These are phyloP conservation scores for Pterophyllum scalare DNA, from an alignment of 2,113 vertebrate genomes.

Conservation along the genomic window DNA sequence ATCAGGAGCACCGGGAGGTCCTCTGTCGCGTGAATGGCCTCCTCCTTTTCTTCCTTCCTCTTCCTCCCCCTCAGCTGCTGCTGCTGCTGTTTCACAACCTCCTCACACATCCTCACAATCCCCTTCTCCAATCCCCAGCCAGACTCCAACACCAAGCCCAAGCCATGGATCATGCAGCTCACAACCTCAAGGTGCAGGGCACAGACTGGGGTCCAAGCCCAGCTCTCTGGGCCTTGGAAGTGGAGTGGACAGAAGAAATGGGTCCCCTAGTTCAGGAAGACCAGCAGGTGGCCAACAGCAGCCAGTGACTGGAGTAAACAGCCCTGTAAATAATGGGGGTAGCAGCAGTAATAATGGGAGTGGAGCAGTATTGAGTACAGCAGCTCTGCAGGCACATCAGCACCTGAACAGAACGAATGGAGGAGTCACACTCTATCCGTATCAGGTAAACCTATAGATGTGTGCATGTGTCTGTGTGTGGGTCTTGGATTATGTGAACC, in stretches of 20 bases:
- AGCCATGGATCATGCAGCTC: slow-evolving; percentile 60
- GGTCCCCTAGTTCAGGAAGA: slow-evolving; percentile 87
- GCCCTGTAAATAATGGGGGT: slow-evolving; percentile 83
- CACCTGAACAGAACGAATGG: slow-evolving; percentile 90
- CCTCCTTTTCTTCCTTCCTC: slow-evolving; percentile 67
- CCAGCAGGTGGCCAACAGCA: slow-evolving; percentile 77
- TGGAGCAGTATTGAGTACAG: slow-evolving; percentile 74
- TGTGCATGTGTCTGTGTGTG: not conserved
- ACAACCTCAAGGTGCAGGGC: slow-evolving; percentile 61
- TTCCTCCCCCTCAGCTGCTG: slow-evolving; percentile 44
- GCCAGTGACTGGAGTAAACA: slow-evolving; percentile 78
- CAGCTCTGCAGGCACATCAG: slow-evolving; percentile 89
- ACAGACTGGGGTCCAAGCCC: slow-evolving; percentile 91
- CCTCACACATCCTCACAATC: slow-evolving; percentile 77
- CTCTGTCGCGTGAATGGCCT: slow-evolving; percentile 66
- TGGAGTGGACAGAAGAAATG: slow-evolving; percentile 88
- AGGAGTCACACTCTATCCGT: slow-evolving; percentile 93
- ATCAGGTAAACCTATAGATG: slow-evolving; percentile 85
- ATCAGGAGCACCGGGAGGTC: slow-evolving; percentile 44
- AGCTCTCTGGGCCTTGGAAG: slow-evolving; percentile 89
- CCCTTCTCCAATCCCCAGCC: slow-evolving; percentile 64
- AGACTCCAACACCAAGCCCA: slow-evolving; percentile 69
- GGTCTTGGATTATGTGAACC: not conserved
- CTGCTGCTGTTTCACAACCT: slow-evolving; percentile 56
- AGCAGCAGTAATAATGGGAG: slow-evolving; percentile 73